Conservation (phyloP, 2,797 vertebrate genomes). For the Phoeniculus purpureus region DNA sequence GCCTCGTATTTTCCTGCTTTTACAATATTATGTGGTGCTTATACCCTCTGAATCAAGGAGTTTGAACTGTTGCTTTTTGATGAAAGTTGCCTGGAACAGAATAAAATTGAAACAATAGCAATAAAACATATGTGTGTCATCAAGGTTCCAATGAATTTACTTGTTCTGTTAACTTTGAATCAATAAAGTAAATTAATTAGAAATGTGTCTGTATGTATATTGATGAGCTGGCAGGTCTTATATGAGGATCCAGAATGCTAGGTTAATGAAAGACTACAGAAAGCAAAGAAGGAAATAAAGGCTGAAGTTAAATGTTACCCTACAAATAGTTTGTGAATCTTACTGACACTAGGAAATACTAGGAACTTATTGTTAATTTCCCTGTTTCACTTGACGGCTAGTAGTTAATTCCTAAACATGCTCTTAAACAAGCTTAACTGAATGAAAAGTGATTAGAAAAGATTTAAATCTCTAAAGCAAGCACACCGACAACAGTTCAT, state of each 20-base stretch:
- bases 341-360: not conserved
- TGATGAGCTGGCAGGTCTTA: not conserved
- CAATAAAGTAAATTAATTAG: conserved; percentile 23
- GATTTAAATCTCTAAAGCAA: not conserved
- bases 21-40: not conserved
- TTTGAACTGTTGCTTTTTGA: not conserved
- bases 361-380: not conserved
- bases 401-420: not conserved
- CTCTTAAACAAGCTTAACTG: not conserved
- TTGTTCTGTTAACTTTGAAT: not conserved
- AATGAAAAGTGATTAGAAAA: not conserved
- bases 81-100: conserved; percentile 8
- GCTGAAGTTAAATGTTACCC: not conserved
- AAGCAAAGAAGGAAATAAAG: not conserved
- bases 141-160: not conserved
- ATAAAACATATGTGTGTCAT: not conserved
- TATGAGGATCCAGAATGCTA: not conserved
- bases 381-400: not conserved
- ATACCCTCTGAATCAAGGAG: not conserved
- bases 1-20: conserved; percentile 28
- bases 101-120: conserved; percentile 31
- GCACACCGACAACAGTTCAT: not conserved
- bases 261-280: not conserved
- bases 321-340: not conserved
- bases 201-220: not conserved